A percentile compares a stretch with the other conserved stretches of the same genome.
phyloP scores from a whole-genome alignment of 2,888 invertebrate species.

The Lasiommata megera region DNA sequence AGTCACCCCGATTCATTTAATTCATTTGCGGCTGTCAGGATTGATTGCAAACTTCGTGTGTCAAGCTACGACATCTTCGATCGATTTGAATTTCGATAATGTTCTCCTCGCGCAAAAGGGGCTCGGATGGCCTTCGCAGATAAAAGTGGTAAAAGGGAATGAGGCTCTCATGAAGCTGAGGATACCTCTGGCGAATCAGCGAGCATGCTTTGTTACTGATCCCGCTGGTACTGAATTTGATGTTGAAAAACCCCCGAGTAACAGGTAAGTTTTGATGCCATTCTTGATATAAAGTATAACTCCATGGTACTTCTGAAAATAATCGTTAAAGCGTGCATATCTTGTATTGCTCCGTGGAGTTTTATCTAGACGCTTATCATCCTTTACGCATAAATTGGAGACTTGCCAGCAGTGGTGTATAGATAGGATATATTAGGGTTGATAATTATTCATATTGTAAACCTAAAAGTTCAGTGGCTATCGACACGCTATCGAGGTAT shows the following conservation, averaged over 20 bases:
- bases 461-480: too few relatives aligned
- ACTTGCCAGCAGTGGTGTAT: too few relatives aligned
- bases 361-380: too few relatives aligned
- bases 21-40: slow-evolving; percentile 10
- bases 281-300: too few relatives aligned
- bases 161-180: slow-evolving; percentile 58
- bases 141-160: slow-evolving; percentile 55
- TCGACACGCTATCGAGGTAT: too few relatives aligned
- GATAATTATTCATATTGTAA: too few relatives aligned
- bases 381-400: too few relatives aligned
- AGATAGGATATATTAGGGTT: too few relatives aligned
- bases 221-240: slow-evolving; percentile 53
- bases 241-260: slow-evolving; percentile 45
- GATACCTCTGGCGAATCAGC: slow-evolving; percentile 42
- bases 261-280: slow-evolving; percentile 51
- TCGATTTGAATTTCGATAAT: slow-evolving; percentile 46
- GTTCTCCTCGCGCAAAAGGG: slow-evolving; percentile 59
- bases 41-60: slow-evolving; percentile 23
- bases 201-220: slow-evolving; percentile 51
- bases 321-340: too few relatives aligned
- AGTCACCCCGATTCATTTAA: background rate
- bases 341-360: too few relatives aligned
- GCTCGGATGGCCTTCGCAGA: slow-evolving; percentile 57
- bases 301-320: too few relatives aligned
- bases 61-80: slow-evolving; percentile 34